phyloP scores from a whole-genome alignment of 2,888 invertebrate genomes.

The Tanaodytes sp. region DNA sequence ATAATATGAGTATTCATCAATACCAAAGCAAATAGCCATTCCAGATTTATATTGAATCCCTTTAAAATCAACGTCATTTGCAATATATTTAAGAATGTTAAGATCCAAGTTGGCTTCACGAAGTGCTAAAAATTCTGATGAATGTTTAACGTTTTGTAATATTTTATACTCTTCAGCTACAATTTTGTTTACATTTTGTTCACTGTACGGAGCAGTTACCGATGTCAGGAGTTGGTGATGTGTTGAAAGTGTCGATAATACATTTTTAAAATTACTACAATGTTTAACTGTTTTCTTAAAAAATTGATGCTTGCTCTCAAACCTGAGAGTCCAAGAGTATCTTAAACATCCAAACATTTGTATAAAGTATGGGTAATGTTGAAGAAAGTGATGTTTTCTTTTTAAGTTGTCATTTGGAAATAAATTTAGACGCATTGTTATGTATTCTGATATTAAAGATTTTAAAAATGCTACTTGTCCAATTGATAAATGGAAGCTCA shows the following conservation, averaged over 20 bases:
- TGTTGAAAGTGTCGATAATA: constrained; percentile 35
- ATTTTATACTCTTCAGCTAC: background rate
- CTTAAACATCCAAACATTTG: constrained; percentile 48
- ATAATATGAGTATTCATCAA: constrained; percentile 13
- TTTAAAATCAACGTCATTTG: constrained; percentile 9
- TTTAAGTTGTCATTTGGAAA: constrained; percentile 42
- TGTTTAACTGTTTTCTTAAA: constrained; percentile 51
- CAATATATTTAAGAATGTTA: constrained; percentile 4
- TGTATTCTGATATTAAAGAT: constrained; percentile 36
- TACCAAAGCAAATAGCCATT: constrained; percentile 24
- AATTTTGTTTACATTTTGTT: constrained; percentile 18
- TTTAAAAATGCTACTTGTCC: constrained; percentile 39
- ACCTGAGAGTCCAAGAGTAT: constrained; percentile 52
- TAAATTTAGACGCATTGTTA: constrained; percentile 34
- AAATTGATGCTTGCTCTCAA: constrained; percentile 57
- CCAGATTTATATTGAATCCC: constrained; percentile 20
- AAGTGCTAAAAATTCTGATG: constrained; percentile 7
- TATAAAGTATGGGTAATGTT: constrained; percentile 49
- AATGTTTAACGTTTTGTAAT: background rate
- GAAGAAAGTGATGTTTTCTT: constrained; percentile 55
- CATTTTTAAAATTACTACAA: constrained; percentile 56
- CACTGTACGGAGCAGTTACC: constrained; percentile 12
- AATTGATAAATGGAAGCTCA: constrained; percentile 43
- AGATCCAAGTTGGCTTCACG: background rate
- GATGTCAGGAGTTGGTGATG: constrained; percentile 35